Conservation (phyloP, 1,140 invertebrate species). For the Drosophila tropicalis region DNA sequence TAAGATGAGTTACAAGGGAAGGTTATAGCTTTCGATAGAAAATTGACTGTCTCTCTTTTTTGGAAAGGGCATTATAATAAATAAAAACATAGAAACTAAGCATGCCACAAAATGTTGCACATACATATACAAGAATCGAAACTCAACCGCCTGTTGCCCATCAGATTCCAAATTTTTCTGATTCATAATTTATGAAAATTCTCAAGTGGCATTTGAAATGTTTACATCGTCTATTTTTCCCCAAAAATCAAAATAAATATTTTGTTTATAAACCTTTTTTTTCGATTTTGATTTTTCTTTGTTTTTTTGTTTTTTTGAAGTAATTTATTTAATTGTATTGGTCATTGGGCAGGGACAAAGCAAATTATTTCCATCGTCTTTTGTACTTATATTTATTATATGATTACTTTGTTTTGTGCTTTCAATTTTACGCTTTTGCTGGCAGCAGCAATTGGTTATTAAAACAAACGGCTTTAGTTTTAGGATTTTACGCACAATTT, state of each 20-base stretch:
- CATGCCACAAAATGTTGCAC: conserved; percentile 1
- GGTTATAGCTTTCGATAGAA: no score
- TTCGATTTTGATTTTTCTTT: background rate
- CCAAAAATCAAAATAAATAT: no score
- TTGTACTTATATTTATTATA: conserved; percentile 29
- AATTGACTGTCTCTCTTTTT: no score
- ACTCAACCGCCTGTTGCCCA: conserved; percentile 5
- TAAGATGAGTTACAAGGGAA: no score
- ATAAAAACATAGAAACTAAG: background rate
- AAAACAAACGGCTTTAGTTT: conserved; percentile 41
- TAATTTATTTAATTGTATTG: conserved; percentile 39
- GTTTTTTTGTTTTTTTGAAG: background rate
- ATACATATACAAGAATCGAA: background rate
- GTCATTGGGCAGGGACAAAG: conserved; percentile 33
- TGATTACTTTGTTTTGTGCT: conserved; percentile 30
- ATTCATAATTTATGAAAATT: conserved; percentile 15
- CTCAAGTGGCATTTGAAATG: conserved; percentile 13
- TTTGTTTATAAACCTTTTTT: conserved; percentile 11
- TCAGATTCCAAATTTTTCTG: conserved; percentile 18
- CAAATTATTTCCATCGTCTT: conserved; percentile 18
- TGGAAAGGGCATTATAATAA: no score
- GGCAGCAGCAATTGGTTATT: conserved; percentile 39
- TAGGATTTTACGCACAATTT: conserved; percentile 52
- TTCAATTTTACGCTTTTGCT: conserved; percentile 23
- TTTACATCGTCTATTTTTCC: background rate